These are phyloP conservation scores for Diabrotica balteata DNA, from an alignment of 2,888 invertebrate species.

Conservation along the genomic window DNA sequence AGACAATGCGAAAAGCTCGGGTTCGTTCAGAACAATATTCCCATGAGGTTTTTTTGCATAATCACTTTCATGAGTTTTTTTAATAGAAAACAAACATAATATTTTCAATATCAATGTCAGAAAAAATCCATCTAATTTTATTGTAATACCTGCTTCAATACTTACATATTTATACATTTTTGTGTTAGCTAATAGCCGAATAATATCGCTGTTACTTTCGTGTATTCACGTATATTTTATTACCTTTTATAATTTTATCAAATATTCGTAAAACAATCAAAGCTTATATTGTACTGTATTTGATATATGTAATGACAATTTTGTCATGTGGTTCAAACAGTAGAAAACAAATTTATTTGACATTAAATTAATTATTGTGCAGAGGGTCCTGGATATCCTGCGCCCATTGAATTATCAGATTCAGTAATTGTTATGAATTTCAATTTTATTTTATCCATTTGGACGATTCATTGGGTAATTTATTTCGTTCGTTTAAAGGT, in stretches of 20 bases:
- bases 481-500: too few relatives aligned
- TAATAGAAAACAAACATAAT: too few relatives aligned
- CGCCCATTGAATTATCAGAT: conserved; percentile 17
- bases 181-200: too few relatives aligned
- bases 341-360: conserved; percentile 24
- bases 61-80: too few relatives aligned
- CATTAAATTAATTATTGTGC: conserved; percentile 21
- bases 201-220: neutral
- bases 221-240: conserved; percentile 1
- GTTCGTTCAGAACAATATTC: too few relatives aligned
- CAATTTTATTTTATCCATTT: conserved; percentile 5
- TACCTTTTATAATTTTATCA: conserved; percentile 1
- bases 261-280: conserved; percentile 8
- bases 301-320: conserved; percentile 19
- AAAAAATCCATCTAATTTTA: too few relatives aligned
- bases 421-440: conserved; percentile 16
- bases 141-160: too few relatives aligned
- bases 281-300: conserved; percentile 12
- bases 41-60: too few relatives aligned
- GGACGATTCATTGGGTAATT: too few relatives aligned
- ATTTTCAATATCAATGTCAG: too few relatives aligned
- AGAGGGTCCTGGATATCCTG: conserved; percentile 10
- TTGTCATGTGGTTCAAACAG: conserved; percentile 18
- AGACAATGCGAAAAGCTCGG: too few relatives aligned
- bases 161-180: too few relatives aligned